Conservation (phyloP, 2,888 invertebrate genomes). For the Mythimna pallens region DNA sequence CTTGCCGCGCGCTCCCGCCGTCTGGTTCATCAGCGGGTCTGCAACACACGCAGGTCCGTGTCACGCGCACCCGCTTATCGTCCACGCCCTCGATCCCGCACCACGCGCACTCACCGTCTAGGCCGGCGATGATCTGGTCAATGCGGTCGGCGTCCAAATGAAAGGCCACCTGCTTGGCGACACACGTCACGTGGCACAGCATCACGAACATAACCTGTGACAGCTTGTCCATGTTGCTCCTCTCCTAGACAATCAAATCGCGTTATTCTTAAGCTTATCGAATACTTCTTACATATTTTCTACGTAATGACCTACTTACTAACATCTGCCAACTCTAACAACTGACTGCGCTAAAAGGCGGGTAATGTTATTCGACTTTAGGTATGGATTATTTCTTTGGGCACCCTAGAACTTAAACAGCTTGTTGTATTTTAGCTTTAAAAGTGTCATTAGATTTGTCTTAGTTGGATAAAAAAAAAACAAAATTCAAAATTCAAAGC, state of each 20-base stretch:
- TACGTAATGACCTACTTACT: no score
- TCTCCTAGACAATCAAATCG: conserved; percentile 64
- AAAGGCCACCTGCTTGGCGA: conserved; percentile 80
- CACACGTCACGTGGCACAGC: conserved; percentile 81
- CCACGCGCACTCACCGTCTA: conserved; percentile 52
- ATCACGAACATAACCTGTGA: conserved; percentile 82
- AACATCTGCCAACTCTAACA: no score
- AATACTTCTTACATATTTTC: no score
- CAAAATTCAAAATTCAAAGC: no score
- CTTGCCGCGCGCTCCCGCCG: conserved; percentile 11
- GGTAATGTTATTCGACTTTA: no score
- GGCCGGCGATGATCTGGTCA: conserved; percentile 52
- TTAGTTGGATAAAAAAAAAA: no score
- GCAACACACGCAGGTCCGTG: conserved; percentile 16
- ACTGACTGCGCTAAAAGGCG: no score
- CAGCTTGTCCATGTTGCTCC: conserved; percentile 77
- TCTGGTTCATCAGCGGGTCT: conserved; percentile 64
- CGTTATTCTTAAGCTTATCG: neutral
- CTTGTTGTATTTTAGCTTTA: no score
- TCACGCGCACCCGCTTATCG: neutral
- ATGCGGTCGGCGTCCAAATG: conserved; percentile 60
- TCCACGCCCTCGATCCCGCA: rapidly evolving
- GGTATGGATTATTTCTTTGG: no score
- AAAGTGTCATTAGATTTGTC: no score
- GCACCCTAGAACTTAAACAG: no score